Evolutionary conservation across 2,113 vertebrate species (phyloP), one percentile per base, ranked within the genome.

Genomic region (Sporophila hypoxantha): DNA sequence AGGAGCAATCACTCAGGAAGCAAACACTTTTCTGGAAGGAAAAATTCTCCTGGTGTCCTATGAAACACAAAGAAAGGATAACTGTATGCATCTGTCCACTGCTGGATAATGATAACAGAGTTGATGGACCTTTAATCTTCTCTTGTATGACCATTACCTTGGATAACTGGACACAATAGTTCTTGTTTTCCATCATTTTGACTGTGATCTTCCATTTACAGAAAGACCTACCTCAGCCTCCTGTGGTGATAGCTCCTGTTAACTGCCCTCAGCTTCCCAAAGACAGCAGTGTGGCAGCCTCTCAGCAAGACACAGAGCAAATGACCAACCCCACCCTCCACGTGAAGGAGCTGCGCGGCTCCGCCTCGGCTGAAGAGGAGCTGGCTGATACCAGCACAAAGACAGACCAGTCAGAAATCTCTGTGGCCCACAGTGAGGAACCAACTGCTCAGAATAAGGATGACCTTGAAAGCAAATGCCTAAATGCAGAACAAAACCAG

Each of bases 201-300:
- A 90, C 56, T 19, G 12, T 30, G 14, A 32, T 70, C n/a, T 79
- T 87, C 66, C 25, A 4, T 83, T 93, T 95, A 52, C 95, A 98
- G 97, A 98, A 98, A 79, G 97, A 98, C 74, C 92, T 97, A 88
- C 97, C 97, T 96, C 98, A 98, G 93, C 96, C 98, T 94, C 95
- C 98, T 6, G 94, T 98, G 96, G 96, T 95, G n/a, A 95, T 98
- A n/a, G 90, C 97, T 44, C 96, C 98, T 1, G 70, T 92, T 17
- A 68, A 64, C 59, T 87, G 93, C 41, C 83, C 88, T 0, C 92
- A 86, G 50, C 92, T 85, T 37, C 88, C 44, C 4, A 95, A 92
- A 75, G 95, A 91, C 5, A 68, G 64, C 2, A 91, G 18, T 1
- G 14, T 19, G 3, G n/a, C 84, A 55, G n/a, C 59, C 9, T 25